Percentiles rank a stretch among this genome's conserved stretches.
phyloP scores from a whole-genome alignment of 2,888 invertebrate species.

The Atherix ibis region DNA sequence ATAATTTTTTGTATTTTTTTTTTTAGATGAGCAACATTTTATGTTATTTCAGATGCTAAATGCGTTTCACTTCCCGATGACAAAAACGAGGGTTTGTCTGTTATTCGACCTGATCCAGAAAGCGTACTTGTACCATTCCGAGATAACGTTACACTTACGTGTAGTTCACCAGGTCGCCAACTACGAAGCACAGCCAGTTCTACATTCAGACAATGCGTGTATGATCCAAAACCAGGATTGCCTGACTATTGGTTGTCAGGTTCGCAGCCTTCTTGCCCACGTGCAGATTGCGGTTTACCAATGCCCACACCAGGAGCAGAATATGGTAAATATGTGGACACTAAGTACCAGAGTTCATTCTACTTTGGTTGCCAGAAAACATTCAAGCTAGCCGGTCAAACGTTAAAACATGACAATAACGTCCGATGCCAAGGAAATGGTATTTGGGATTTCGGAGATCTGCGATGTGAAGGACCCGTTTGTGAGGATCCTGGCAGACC shows the following conservation, averaged over 20 bases:
- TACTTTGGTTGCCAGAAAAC: slow-evolving; percentile 94
- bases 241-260: slow-evolving; percentile 88
- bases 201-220: slow-evolving; percentile 84
- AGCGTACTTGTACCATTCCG: slow-evolving; percentile 76
- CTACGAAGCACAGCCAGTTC: slow-evolving; percentile 68
- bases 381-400: slow-evolving; percentile 85
- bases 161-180: slow-evolving; percentile 60
- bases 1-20: slow-evolving; percentile 1
- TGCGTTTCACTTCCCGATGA: slow-evolving; percentile 82
- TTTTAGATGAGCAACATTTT: slow-evolving; percentile 6
- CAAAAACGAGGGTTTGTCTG: slow-evolving; percentile 67
- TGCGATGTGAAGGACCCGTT: slow-evolving; percentile 87
- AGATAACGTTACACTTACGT: slow-evolving; percentile 76
- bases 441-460: slow-evolving; percentile 93
- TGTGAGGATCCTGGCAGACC: slow-evolving; percentile 92
- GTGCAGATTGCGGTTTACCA: slow-evolving; percentile 82
- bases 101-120: slow-evolving; percentile 62
- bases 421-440: slow-evolving; percentile 85
- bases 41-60: slow-evolving; percentile 57
- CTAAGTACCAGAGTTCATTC: slow-evolving; percentile 83
- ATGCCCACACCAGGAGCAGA: slow-evolving; percentile 86
- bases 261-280: slow-evolving; percentile 67
- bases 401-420: slow-evolving; percentile 77
- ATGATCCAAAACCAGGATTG: slow-evolving; percentile 79
- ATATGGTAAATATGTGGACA: slow-evolving; percentile 76